phyloP scores from a whole-genome alignment of 2,888 invertebrate species.

The Lithophane ornitopus region DNA sequence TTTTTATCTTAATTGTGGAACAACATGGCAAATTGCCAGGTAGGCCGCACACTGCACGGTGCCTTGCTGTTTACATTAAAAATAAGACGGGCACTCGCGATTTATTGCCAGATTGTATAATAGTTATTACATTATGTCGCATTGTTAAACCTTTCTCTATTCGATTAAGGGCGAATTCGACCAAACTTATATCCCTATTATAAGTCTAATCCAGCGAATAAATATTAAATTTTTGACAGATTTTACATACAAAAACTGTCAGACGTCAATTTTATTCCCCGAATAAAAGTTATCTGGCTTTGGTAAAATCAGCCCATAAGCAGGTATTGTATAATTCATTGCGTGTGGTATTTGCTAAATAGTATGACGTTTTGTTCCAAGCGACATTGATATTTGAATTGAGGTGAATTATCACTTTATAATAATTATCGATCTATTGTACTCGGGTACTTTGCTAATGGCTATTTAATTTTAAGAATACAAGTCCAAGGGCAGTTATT shows the following conservation, averaged over 20 bases:
- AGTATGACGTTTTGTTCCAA: slow-evolving; percentile 14
- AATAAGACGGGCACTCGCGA: slow-evolving; percentile 40
- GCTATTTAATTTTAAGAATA: slow-evolving; percentile 35
- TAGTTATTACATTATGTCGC: slow-evolving; percentile 12
- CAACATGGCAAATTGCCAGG: slow-evolving; percentile 47
- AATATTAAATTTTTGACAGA: too few relatives aligned
- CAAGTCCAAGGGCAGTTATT: slow-evolving; percentile 54
- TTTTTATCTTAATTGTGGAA: slow-evolving; percentile 40
- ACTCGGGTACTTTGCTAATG: slow-evolving; percentile 37
- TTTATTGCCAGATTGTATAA: slow-evolving; percentile 27
- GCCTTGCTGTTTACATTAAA: slow-evolving; percentile 25
- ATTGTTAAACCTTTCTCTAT: background rate
- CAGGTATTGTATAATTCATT: too few relatives aligned
- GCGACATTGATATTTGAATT: slow-evolving; percentile 19
- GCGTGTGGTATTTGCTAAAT: slow-evolving; percentile 16
- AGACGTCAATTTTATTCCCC: too few relatives aligned
- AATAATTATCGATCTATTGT: slow-evolving; percentile 32
- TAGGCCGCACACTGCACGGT: slow-evolving; percentile 28
- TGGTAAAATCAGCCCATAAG: too few relatives aligned
- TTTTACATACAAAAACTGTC: too few relatives aligned
- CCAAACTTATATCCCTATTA: too few relatives aligned
- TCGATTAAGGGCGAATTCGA: too few relatives aligned
- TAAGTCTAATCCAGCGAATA: too few relatives aligned
- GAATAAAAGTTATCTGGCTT: too few relatives aligned
- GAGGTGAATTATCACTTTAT: slow-evolving; percentile 34